Conservation (phyloP, 2,113 vertebrate genomes). For the Eudyptes chrysolophus region DNA sequence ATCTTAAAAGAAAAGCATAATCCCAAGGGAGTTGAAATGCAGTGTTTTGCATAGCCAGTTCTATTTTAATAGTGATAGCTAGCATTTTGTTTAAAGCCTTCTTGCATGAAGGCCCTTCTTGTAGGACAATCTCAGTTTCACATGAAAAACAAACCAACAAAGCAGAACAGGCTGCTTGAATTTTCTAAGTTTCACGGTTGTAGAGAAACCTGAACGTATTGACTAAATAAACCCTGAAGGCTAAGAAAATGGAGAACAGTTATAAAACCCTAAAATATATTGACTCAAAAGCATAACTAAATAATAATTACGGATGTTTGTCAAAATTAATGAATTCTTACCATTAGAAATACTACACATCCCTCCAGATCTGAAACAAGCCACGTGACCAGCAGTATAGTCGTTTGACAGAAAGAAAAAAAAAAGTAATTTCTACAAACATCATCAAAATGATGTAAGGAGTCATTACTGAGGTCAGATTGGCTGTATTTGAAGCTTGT, state of each 20-base stretch:
- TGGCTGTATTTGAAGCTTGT: not conserved
- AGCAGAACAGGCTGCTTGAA: not conserved
- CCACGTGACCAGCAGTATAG: not conserved
- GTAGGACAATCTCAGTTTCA: not conserved
- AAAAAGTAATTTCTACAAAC: not conserved
- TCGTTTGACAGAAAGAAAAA: not conserved
- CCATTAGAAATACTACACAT: not conserved
- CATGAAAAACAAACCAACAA: not conserved
- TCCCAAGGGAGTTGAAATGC: not conserved
- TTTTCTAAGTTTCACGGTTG: not conserved
- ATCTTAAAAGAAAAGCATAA: not conserved
- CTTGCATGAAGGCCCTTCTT: not conserved
- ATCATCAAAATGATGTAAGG: not conserved
- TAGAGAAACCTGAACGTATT: not conserved
- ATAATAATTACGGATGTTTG: not conserved
- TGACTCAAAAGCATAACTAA: not conserved
- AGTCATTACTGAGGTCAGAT: not conserved
- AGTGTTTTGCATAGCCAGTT: not conserved
- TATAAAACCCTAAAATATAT: not conserved
- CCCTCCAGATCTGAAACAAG: not conserved
- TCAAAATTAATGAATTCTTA: not conserved
- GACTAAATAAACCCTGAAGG: not conserved
- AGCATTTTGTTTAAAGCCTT: not conserved
- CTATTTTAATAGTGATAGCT: not conserved
- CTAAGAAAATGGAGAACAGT: not conserved